A percentile compares a stretch with the other conserved stretches of the same genome.
phyloP scores from a whole-genome alignment of 37 sponge, comb jelly and placozoan species.

The Agelas oroides region DNA sequence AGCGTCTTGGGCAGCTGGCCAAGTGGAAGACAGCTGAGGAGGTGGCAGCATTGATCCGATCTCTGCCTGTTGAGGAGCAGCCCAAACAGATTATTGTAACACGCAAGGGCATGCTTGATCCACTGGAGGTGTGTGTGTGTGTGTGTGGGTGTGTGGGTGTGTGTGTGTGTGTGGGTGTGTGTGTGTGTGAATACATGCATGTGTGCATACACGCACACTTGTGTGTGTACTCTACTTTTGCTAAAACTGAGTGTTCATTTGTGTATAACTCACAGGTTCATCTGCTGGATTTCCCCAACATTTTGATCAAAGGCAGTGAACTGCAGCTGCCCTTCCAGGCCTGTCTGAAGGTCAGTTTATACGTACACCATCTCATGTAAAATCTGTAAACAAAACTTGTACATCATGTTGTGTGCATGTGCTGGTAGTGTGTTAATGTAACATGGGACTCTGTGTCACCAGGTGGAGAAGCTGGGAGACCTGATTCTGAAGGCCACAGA shows the following conservation, averaged over 20 bases:
- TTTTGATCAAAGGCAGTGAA: slow-evolving; percentile 99
- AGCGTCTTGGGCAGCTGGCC: slow-evolving; percentile 98
- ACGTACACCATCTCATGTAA: not conserved
- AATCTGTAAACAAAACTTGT: not conserved
- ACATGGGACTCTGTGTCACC: not conserved
- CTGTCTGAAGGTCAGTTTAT: slow-evolving; percentile 95
- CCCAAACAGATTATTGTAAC: slow-evolving; percentile 99
- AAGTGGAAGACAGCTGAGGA: slow-evolving; percentile 99
- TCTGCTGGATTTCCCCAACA: slow-evolving; percentile 98
- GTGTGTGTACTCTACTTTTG: not conserved
- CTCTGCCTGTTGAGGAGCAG: slow-evolving; percentile 99
- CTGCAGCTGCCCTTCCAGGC: slow-evolving; percentile 99
- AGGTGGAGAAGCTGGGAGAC: slow-evolving; percentile 99
- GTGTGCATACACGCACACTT: not conserved
- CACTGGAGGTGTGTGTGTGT: slow-evolving; percentile 81
- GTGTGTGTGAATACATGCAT: no score
- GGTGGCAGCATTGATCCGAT: slow-evolving; percentile 98
- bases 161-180: no score
- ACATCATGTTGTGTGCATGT: no score
- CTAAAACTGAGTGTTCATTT: no score
- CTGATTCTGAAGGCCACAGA: slow-evolving; percentile 98
- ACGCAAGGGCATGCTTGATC: slow-evolving; percentile 98
- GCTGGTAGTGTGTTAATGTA: no score
- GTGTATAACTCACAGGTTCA: slow-evolving; percentile 77
- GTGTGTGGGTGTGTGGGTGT: not conserved